Evolutionary conservation across 2,113 vertebrate genomes (phyloP), one percentile per base, ranked within the genome.

Genomic region (Grantiella picta): DNA sequence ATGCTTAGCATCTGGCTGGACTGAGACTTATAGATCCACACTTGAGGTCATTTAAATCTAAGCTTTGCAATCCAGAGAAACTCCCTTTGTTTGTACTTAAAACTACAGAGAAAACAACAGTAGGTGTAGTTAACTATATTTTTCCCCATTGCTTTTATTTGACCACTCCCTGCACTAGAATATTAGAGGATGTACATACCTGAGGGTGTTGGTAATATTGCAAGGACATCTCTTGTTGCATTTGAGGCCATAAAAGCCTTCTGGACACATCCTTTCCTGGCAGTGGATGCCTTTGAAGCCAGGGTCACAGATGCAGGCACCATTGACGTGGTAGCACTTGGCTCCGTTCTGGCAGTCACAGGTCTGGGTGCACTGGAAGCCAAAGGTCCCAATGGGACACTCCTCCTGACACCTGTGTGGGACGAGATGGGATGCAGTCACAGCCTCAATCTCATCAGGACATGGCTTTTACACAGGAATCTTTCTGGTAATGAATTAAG

Each of bases 261-360:
- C 97, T 0, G 99, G 99, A 78, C 99, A 99, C 94, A 99, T 99
- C 20, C 99, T 98, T 52, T 99, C 99, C 89, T 99, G 99, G 97
- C 99, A 99, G 93, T 98, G 98, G 2, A 98, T 98, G 7, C 99
- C 99, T 96, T 99, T 99, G 97, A 99, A 99, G 53, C 99, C 99
- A 0, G 98, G 99, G 63, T 99, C 98, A 54, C 99, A 99, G 82
- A 99, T 95, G 40, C 99, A 99, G 1, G 98, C 98, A 1, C 99
- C 99, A 0, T 98, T 99, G 96, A 99, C 97, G 25, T 99, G 99
- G 7, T 99, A 99, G 93, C 99, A 99, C 96, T 98, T 99, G 28
- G 99, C 99, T 27, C 99, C 98, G 4, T 99, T 99, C 76, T 98
- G 98, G 90, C 99, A 99, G 98, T 99, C 98, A 5, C 99, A 99